These are phyloP conservation scores for Caerostris extrusa DNA, from an alignment of 1,140 invertebrate genomes.

Conservation along the genomic window DNA sequence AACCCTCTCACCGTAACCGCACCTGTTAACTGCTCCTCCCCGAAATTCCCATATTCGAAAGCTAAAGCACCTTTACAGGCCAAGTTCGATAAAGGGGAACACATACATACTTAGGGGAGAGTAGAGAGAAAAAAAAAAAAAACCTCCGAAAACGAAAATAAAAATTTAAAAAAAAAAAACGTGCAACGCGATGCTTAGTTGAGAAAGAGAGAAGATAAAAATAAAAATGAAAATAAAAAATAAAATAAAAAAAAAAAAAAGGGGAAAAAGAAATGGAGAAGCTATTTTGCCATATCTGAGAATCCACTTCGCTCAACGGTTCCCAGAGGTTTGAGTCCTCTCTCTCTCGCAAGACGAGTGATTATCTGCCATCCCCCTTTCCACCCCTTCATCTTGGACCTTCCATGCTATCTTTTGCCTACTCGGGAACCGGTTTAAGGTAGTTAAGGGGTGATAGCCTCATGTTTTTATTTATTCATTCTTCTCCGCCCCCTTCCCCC, in stretches of 20 bases:
- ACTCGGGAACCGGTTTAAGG: constrained; percentile 66
- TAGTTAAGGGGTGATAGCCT: constrained; percentile 74
- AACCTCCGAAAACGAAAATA: neutral
- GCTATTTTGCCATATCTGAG: constrained; percentile 65
- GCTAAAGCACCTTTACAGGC: neutral
- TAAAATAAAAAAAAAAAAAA: neutral
- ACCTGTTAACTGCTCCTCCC: constrained; percentile 33
- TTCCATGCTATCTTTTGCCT: constrained; percentile 35
- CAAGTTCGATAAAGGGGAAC: constrained; percentile 30
- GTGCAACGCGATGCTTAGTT: neutral
- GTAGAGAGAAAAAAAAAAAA: neutral
- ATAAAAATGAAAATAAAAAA: neutral
- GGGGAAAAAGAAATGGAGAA: constrained; percentile 25
- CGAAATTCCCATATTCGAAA: constrained; percentile 53
- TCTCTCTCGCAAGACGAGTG: constrained; percentile 19
- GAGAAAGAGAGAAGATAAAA: too few relatives aligned
- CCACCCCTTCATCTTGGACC: neutral
- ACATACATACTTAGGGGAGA: neutral
- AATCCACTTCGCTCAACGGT: constrained; percentile 44
- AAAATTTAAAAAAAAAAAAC: constrained; percentile 19
- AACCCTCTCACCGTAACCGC: constrained; percentile 40
- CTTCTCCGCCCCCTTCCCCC: neutral
- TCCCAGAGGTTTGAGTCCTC: constrained; percentile 38
- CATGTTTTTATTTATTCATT: constrained; percentile 66
- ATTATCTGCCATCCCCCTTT: constrained; percentile 23